Evolutionary conservation across 2,888 invertebrate genomes (phyloP).

Genomic region (Calameuta pallipes): DNA sequence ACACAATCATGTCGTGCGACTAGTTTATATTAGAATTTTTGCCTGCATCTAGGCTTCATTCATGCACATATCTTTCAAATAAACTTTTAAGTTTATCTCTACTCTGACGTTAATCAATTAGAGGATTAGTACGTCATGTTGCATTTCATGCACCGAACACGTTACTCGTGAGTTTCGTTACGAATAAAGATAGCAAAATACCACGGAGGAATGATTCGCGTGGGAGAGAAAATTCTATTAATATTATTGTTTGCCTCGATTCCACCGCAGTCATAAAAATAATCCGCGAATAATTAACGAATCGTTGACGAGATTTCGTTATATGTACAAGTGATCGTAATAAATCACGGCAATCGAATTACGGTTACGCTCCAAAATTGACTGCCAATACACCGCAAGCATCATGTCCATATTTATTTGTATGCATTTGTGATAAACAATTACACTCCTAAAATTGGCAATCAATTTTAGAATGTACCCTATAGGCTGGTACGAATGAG

Average conservation of each 20-base stretch:
- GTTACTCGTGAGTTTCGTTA: neutral
- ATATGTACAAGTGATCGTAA: constrained; percentile 1
- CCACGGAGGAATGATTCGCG: neutral
- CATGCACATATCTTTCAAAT: neutral
- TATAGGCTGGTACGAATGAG: neutral
- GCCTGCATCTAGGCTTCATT: neutral
- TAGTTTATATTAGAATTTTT: neutral
- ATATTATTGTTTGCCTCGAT: neutral
- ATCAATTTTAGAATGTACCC: neutral
- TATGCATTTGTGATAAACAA: constrained; percentile 13
- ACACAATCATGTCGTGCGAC: neutral
- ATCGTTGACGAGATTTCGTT: neutral
- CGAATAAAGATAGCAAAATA: neutral
- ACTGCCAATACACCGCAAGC: neutral
- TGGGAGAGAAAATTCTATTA: neutral
- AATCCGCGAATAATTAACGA: neutral
- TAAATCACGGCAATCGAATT: neutral
- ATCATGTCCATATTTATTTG: neutral
- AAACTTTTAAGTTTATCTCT: neutral
- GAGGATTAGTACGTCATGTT: neutral
- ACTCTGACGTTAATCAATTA: neutral
- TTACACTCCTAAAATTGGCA: constrained; percentile 14
- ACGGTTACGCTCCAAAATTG: neutral
- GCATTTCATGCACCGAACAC: neutral
- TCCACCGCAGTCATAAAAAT: neutral